Evolutionary conservation across 2,113 vertebrate genomes (phyloP).

Genomic region (Pipa parva): DNA sequence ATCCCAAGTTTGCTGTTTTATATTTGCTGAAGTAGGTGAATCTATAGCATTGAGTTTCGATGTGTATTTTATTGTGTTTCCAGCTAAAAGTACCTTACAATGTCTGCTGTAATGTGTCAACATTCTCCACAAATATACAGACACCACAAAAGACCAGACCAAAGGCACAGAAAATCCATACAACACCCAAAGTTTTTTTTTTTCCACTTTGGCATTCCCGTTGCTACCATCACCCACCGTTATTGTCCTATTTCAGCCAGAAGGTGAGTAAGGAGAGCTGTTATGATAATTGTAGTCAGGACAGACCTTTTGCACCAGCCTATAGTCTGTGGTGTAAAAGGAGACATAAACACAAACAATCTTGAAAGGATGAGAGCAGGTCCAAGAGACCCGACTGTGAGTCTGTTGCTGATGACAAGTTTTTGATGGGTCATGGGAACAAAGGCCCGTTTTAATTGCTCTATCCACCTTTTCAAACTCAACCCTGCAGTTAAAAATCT

Average conservation of each 20-base stretch:
- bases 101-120: rapidly evolving
- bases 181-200: conserved; percentile 23
- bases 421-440: conserved; percentile 90
- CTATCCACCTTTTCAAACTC: conserved; percentile 93
- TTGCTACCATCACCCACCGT: neutral
- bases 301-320: conserved; percentile 95
- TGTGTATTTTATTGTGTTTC: conserved; percentile 22
- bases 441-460: conserved; percentile 86
- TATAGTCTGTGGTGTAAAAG: conserved; percentile 95
- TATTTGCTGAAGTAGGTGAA: neutral
- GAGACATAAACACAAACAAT: conserved; percentile 96
- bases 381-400: conserved; percentile 90
- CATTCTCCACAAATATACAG: conserved; percentile 12
- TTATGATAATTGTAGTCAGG: conserved; percentile 94
- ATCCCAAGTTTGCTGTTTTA: neutral
- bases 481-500: conserved; percentile 95
- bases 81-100: conserved; percentile 26
- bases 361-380: conserved; percentile 94
- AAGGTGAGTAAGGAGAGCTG: conserved; percentile 86
- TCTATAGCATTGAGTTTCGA: neutral
- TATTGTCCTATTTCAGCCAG: conserved; percentile 65
- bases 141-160: conserved; percentile 41
- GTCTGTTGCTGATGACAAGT: conserved; percentile 94
- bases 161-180: conserved; percentile 38
- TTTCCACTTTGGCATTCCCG: conserved; percentile 15